A percentile compares a stretch with the other conserved stretches of the same genome.
These are phyloP conservation scores for Urocitellus parryii DNA, from an alignment of 2,113 vertebrate genomes.

Conservation along the genomic window DNA sequence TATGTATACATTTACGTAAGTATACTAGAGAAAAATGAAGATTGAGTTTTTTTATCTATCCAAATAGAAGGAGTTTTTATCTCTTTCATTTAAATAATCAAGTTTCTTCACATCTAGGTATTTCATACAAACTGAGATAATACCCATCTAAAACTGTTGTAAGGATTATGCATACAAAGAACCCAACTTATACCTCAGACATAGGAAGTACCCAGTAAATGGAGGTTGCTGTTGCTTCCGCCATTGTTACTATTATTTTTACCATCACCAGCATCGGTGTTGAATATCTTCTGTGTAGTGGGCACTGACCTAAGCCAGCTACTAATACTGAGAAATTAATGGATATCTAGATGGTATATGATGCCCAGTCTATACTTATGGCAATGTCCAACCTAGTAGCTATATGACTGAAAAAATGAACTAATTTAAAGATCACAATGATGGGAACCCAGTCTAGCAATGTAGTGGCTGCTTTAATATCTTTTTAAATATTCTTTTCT, in stretches of 20 bases:
- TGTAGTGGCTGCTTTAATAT: neutral
- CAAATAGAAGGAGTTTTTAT: conserved; percentile 22
- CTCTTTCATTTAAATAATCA: neutral
- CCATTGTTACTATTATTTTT: neutral
- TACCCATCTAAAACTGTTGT: neutral
- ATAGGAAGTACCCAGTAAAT: neutral
- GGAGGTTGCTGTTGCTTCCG: neutral
- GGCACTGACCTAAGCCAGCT: neutral
- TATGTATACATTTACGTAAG: neutral
- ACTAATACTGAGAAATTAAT: neutral
- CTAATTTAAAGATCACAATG: neutral
- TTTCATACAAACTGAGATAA: neutral
- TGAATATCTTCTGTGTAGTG: neutral
- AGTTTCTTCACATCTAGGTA: neutral
- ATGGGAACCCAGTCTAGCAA: neutral
- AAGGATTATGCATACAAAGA: neutral
- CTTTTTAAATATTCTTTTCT: neutral
- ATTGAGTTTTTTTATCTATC: conserved; percentile 4
- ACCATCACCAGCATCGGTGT: neutral
- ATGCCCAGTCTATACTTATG: neutral
- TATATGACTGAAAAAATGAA: neutral
- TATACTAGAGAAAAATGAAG: neutral
- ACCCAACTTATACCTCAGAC: neutral
- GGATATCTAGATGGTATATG: neutral
- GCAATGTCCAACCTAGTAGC: neutral